phyloP scores from a whole-genome alignment of 35 echinoderm and acorn worm genomes.

The Diadema setosum region DNA sequence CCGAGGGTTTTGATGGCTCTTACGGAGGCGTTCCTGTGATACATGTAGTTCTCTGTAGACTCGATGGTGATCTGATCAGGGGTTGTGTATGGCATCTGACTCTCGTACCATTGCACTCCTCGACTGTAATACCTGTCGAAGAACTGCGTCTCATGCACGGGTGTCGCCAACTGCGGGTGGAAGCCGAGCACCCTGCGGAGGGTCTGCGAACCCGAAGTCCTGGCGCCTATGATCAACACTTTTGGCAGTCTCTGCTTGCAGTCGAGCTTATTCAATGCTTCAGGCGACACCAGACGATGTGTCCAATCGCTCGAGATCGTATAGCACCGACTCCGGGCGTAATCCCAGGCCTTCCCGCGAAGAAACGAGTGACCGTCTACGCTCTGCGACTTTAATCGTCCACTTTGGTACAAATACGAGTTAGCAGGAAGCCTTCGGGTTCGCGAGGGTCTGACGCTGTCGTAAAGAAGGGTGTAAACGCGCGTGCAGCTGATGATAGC shows the following conservation, averaged over 20 bases:
- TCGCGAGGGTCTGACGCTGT: background rate
- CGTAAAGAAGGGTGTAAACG: background rate
- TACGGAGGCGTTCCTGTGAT: slow-evolving; percentile 5
- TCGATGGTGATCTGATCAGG: slow-evolving; percentile 27
- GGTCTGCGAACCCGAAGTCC: background rate
- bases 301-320: background rate
- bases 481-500: background rate
- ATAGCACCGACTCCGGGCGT: background rate
- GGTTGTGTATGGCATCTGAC: slow-evolving; percentile 20
- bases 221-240: slow-evolving; percentile 20
- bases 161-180: slow-evolving; percentile 3
- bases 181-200: background rate
- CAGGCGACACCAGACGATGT: background rate
- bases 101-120: background rate
- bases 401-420: background rate
- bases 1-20: slow-evolving; percentile 7
- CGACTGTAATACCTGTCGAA: slow-evolving; percentile 1
- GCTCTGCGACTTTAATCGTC: no score
- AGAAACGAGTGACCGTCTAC: background rate
- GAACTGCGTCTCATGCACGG: background rate
- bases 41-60: slow-evolving; percentile 22
- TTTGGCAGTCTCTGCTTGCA: slow-evolving; percentile 15
- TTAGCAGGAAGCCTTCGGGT: background rate
- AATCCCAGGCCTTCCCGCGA: background rate
- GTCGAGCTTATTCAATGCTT: background rate